Percentiles rank a stretch among this genome's conserved stretches.
Evolutionary conservation across 1,140 invertebrate genomes (phyloP).

Genomic region (Scylla paramamosain): DNA sequence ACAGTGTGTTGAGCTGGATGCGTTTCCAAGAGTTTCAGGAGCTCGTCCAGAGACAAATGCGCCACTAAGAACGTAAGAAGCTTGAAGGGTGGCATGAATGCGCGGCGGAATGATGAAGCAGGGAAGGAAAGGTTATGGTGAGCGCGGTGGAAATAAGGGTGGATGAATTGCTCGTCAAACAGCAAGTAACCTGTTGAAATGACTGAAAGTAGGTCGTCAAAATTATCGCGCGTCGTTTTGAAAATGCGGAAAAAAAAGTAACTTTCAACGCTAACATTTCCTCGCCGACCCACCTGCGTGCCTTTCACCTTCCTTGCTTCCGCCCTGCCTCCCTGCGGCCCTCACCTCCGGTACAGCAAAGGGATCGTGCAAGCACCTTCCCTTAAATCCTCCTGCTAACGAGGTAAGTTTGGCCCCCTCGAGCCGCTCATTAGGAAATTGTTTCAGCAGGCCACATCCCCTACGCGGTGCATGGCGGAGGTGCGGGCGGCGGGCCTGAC

Average conservation of each 20-base stretch:
- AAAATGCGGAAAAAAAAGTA: not conserved
- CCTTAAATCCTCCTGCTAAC: slow-evolving; percentile 8
- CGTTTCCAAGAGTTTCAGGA: too few relatives aligned
- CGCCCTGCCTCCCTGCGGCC: not conserved
- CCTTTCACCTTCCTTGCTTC: not conserved
- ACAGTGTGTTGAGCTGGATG: too few relatives aligned
- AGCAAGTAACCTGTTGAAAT: too few relatives aligned
- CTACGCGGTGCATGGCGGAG: not conserved
- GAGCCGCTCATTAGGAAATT: slow-evolving; percentile 18
- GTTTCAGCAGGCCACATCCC: not conserved
- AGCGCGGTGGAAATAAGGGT: too few relatives aligned
- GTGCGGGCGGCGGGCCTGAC: not conserved
- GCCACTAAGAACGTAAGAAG: too few relatives aligned
- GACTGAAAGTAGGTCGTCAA: too few relatives aligned
- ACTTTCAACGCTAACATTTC: not conserved
- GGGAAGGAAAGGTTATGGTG: too few relatives aligned
- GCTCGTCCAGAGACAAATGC: too few relatives aligned
- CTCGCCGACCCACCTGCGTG: not conserved
- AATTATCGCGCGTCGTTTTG: too few relatives aligned
- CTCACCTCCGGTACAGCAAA: not conserved
- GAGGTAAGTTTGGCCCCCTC: not conserved
- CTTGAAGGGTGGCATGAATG: too few relatives aligned
- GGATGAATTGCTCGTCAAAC: too few relatives aligned
- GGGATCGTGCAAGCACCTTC: not conserved
- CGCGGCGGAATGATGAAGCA: too few relatives aligned